A percentile compares a stretch with the other conserved stretches of the same genome.
Evolutionary conservation across 2,797 vertebrate genomes (phyloP).

Genomic region (Passerculus sandwichensis): DNA sequence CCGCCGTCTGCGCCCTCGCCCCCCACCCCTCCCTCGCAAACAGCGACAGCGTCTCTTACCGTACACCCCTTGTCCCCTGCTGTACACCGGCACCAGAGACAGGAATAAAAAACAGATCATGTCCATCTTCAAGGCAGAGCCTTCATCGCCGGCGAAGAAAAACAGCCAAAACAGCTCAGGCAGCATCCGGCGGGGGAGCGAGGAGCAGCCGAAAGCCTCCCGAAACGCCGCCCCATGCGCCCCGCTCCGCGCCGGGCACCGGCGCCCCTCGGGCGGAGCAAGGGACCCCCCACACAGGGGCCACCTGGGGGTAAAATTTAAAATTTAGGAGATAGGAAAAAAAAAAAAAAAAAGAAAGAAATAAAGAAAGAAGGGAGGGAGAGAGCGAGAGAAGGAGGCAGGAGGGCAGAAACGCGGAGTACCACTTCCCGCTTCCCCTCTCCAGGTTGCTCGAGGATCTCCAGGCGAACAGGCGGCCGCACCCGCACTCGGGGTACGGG

Average conservation of each 20-base stretch:
- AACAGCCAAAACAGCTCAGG: conserved; percentile 70
- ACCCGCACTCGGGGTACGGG: background rate
- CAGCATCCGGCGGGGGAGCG: conserved; percentile 63
- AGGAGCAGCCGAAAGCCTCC: background rate
- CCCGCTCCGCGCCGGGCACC: conserved; percentile 33
- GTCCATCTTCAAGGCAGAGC: conserved; percentile 80
- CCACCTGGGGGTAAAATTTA: background rate
- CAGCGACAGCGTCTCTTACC: conserved; percentile 70
- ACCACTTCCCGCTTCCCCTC: background rate
- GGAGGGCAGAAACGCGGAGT: background rate
- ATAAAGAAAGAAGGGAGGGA: too few relatives aligned
- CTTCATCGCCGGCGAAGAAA: conserved; percentile 75
- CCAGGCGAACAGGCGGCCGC: background rate
- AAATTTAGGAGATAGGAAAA: background rate
- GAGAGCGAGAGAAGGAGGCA: background rate
- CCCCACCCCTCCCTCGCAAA: background rate
- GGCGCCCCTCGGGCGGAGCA: background rate
- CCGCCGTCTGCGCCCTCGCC: background rate
- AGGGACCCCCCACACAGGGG: background rate
- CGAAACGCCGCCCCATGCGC: conserved; percentile 26
- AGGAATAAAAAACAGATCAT: conserved; percentile 78
- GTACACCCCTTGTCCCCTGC: conserved; percentile 80
- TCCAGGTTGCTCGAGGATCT: background rate
- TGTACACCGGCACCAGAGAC: conserved; percentile 74
- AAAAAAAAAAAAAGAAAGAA: accelerated